A percentile compares a stretch with the other conserved stretches of the same genome.
These are phyloP conservation scores for Hemicordylus capensis DNA, from an alignment of 2,113 vertebrate genomes.

Conservation along the genomic window DNA sequence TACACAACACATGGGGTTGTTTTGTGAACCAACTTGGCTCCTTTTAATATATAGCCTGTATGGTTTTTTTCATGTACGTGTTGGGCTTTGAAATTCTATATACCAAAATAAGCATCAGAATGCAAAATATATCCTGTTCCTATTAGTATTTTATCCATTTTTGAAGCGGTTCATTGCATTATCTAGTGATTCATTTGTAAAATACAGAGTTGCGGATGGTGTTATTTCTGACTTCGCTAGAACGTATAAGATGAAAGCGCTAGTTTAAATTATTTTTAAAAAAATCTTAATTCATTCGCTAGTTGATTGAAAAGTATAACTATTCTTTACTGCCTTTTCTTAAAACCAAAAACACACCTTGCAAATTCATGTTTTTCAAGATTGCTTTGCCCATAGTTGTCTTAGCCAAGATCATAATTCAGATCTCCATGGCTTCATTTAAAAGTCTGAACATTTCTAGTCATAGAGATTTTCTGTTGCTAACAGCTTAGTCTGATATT, in stretches of 20 bases:
- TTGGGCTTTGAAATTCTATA: neutral
- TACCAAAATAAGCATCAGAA: neutral
- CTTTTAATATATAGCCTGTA: neutral
- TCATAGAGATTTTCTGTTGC: constrained; percentile 33
- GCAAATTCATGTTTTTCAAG: constrained; percentile 18
- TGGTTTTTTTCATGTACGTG: fast-evolving
- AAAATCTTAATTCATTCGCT: constrained; percentile 9
- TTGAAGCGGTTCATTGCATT: neutral
- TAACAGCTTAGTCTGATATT: constrained; percentile 17
- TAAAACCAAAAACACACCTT: neutral
- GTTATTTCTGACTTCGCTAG: constrained; percentile 14
- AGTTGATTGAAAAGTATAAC: constrained; percentile 21
- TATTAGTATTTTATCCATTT: constrained; percentile 13
- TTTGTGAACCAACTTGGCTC: neutral
- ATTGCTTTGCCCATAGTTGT: constrained; percentile 38
- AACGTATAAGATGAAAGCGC: neutral
- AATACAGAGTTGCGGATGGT: constrained; percentile 9
- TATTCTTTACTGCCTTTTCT: constrained; percentile 22
- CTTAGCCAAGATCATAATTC: constrained; percentile 38
- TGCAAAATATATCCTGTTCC: constrained; percentile 5
- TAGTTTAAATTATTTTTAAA: constrained; percentile 22
- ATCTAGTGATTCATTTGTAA: constrained; percentile 8
- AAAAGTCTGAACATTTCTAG: constrained; percentile 19
- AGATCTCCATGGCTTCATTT: constrained; percentile 23
- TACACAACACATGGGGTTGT: fast-evolving